These are phyloP conservation scores for Megaceryle alcyon DNA, from an alignment of 2,797 vertebrate genomes.

Conservation along the genomic window DNA sequence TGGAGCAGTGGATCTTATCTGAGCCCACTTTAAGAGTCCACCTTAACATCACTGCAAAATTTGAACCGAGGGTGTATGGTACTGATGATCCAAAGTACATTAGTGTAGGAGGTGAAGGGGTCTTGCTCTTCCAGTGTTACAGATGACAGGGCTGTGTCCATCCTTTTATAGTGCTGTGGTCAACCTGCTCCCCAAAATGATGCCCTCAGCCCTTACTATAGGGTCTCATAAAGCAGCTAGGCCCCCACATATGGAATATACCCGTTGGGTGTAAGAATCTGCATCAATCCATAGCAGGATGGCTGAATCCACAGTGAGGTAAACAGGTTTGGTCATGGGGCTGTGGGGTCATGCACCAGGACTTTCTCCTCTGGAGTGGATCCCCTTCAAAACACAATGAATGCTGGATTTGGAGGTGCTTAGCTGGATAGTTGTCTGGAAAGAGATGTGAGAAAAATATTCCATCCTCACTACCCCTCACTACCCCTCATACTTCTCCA, in stretches of 20 bases:
- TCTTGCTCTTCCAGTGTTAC: not conserved
- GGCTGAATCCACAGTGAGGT: not conserved
- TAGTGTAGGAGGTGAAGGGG: not conserved
- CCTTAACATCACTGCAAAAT: not conserved
- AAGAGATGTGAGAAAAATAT: not conserved
- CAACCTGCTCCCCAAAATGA: not conserved
- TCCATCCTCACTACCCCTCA: not conserved
- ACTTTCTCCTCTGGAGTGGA: not conserved
- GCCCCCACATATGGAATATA: not conserved
- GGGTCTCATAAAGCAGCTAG: not conserved
- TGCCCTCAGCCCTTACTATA: not conserved
- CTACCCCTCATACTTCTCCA: not conserved
- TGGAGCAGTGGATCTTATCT: not conserved
- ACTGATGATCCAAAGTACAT: accelerated
- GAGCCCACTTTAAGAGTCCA: not conserved
- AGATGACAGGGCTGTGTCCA: not conserved
- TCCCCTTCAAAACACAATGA: not conserved
- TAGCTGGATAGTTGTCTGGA: not conserved
- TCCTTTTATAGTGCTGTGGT: not conserved
- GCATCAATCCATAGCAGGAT: not conserved
- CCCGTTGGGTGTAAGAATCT: not conserved
- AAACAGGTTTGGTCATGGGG: not conserved
- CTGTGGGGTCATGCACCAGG: not conserved
- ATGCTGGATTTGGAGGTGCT: accelerated
- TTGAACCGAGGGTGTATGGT: not conserved